Conservation (phyloP, 2,113 vertebrate genomes). For the Hylia prasina region DNA sequence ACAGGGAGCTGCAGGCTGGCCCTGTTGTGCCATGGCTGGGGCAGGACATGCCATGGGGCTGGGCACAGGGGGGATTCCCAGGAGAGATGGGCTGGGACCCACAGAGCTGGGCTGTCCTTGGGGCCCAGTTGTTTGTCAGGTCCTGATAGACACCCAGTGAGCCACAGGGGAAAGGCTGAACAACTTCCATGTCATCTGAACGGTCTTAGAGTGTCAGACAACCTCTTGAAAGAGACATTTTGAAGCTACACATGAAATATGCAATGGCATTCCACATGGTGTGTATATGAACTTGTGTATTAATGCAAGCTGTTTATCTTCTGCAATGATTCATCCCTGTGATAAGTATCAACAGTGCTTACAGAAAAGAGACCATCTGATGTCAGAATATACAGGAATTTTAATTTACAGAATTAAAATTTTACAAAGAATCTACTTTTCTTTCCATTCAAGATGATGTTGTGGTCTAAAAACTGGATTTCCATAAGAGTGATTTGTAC, state of each 20-base stretch:
- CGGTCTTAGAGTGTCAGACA: background rate
- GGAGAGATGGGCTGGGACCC: background rate
- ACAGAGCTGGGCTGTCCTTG: fast-evolving
- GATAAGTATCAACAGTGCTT: background rate
- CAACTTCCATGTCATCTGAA: background rate
- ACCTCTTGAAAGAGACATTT: background rate
- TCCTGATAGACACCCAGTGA: background rate
- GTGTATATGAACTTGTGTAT: background rate
- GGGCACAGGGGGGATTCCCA: fast-evolving
- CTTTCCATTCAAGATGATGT: background rate
- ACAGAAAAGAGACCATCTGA: background rate
- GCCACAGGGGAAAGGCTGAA: background rate
- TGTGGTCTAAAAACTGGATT: background rate
- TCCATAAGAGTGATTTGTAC: background rate
- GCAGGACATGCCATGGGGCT: background rate
- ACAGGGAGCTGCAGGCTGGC: background rate
- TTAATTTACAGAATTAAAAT: background rate
- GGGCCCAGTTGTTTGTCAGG: fast-evolving
- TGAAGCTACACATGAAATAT: background rate
- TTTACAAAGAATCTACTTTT: background rate
- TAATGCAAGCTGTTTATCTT: background rate
- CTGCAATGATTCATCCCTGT: background rate
- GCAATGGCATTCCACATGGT: background rate
- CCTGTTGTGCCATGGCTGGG: too few relatives aligned
- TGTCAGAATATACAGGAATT: background rate